Evolutionary conservation across 2,797 vertebrate species (phyloP), one percentile per base, ranked within the genome.

Genomic region (Gobionotothen gibberifrons): DNA sequence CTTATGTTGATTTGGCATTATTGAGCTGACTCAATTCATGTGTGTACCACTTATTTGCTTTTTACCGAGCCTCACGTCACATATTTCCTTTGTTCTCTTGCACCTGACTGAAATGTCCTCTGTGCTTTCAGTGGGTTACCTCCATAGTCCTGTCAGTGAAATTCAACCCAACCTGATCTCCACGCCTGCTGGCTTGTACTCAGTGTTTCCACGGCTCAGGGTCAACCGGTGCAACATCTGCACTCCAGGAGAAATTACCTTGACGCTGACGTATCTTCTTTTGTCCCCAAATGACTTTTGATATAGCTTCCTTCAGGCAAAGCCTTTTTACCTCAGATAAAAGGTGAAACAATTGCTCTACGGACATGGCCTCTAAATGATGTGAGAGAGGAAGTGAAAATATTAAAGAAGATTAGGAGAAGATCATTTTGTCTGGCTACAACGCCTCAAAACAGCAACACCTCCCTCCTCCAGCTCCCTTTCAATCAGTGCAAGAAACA

Each of bases 181-280:
- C 74, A 82, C n/a, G 82, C 72, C 12, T 64, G 61, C 73, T 75
- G 63, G 56, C 78, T 59, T 49, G 56, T 63, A n/a, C 17, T 52
- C 29, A 32, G 53, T 65, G 54, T 78, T 85, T 85, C 74, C 58
- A 75, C 22, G 3, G 54, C 62, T 54, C 53, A 78, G 63, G 67
- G 78, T 89, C 79, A 72, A 36, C 26, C 42, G 16, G 68, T 72
- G 58, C 79, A 88, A 85, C 87, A 86, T 87, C 81, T 85, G 87
- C 61, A 73, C 72, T 61, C 26, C 55, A 73, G 62, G 52, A 83
- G 49, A 75, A 66, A 74, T 81, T 39, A 82, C 26, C 26, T 77
- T 74, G 60, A 77, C 0, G 12, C 63, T 56, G 51, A 68, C 17
- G 3, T 74, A 66, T 64, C 66, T 63, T 64, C 69, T 76, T 82